Base-by-base conservation (phyloP, 2,888 invertebrate genomes). In the Orthosia gracilis region DNA sequence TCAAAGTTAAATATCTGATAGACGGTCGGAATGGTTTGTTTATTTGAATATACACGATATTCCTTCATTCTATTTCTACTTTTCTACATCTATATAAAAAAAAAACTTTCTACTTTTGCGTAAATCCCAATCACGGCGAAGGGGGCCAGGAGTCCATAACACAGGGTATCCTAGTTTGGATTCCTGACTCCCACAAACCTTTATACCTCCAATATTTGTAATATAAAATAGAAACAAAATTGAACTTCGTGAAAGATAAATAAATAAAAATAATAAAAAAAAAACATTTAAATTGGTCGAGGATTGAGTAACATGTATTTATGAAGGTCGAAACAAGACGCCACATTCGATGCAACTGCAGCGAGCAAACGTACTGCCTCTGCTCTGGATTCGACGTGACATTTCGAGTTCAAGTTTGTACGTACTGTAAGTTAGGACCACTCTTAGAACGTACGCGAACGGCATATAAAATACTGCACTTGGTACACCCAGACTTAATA, bases 321-420 rank as follows among this genome's bases (percentile, higher is more conserved):
- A 47, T 64, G 47, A 64, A 47, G 40, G 58, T 47, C 40, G 21
- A 21, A n/a, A n/a, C 13, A 40, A 76, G 50, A 63, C 31, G 13
- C 55, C 50, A 57, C 31, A 23, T 31, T 47, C 31, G 55, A 13
- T 62, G 50, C 50, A 17, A 61, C 31, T 23, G 50, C 15, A 52
- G 55, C 50, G 21, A 61, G 15, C 26, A 52, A 62, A 52, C 1
- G 3, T 23, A 62, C 5, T 31, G 52, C 54, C 17, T 13, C 50
- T 50, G 64, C 45, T 61, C 45, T 61, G 23, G 31, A 71, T 77
- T 61, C 50, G 23, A 70, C 40, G 69, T 63, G 76, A 59, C 76
- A 69, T 76, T 77, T 63, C 49, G 5, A 21, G 54, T 47, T 50
- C 40, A 49, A 63, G 63, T 57, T 62, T 67, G 26, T 67, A 70